Base-by-base conservation (phyloP, 1,140 invertebrate species). In the Cotesia vestalis region DNA sequence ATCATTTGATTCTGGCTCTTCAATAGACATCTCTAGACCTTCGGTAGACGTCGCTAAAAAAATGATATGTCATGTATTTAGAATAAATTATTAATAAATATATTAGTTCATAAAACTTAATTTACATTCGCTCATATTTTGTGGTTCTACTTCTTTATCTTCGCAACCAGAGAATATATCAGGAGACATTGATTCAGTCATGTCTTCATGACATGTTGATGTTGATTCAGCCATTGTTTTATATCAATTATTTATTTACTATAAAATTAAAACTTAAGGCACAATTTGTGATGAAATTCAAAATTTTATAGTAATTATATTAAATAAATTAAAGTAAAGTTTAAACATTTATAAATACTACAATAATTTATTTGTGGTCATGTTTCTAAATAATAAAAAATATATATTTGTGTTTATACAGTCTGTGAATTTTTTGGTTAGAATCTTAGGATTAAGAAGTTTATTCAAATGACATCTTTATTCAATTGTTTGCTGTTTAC, bases 1-100 rank as follows among this genome's bases (percentile, higher is more conserved):
- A 3, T 78, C 66, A 4, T 74, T 52, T 4, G 72, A 55, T 68
- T 83, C 80, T 72, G 83, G 80, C 75, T 85, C 83, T 27, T 27
- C 17, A 20, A 20, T 8, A 17, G n/a, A 9, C 1, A 17, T 17
- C 17, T 0, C n/a, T 17, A 2, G 17, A 59, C 14, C 4, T 6
- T 4, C 14, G 34, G 8, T 59, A 14, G 4, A 27, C 5, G 2
- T 55, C 2, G 12, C 12, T 55, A 11, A 6, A 59, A 59, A 4
- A 59, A 8, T 34, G 4, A 59, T 20, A 59, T 1, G 17, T 20
- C 5, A 20, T 2, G 8, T 59, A 9, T 17, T 20, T 8, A 20
- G 3, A 20, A 59, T 20, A 8, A 2, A 20, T 20, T 9, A 20
- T 27, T 20, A 27, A 20, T 20, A 20, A 8, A 12, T 55, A 20